Conservation (phyloP, 1,140 invertebrate species). For the Cyrtorhinus lividipennis region DNA sequence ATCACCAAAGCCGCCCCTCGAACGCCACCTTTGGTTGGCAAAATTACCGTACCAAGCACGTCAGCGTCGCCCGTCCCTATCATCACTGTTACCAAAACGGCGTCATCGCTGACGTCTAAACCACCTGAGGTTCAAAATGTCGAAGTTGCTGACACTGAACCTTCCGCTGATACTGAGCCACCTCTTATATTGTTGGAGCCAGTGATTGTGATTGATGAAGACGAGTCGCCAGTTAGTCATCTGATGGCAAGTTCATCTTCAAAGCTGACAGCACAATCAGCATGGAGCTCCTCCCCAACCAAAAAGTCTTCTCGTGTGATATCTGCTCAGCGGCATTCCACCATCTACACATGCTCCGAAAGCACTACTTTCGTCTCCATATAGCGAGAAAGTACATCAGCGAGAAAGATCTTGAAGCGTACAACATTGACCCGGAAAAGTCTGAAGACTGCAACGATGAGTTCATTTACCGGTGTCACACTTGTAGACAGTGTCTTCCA, state of each 20-base stretch:
- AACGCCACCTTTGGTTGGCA: neutral
- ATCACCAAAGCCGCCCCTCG: neutral
- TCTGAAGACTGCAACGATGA: conserved; percentile 11
- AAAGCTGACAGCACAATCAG: conserved; percentile 2
- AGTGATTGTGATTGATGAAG: conserved; percentile 15
- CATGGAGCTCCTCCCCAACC: conserved; percentile 25
- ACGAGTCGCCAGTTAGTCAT: conserved; percentile 4
- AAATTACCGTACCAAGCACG: neutral
- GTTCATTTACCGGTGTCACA: conserved; percentile 32
- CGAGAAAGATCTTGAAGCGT: conserved; percentile 29
- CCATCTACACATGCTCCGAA: conserved; percentile 38
- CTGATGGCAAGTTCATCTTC: conserved; percentile 15
- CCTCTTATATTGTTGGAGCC: conserved; percentile 10
- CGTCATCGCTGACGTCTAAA: neutral
- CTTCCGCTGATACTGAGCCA: neutral
- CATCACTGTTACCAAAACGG: conserved; percentile 1
- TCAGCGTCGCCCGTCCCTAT: neutral
- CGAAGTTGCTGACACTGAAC: neutral
- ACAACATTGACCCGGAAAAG: conserved; percentile 19
- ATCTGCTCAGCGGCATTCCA: conserved; percentile 36
- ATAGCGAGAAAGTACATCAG: conserved; percentile 37
- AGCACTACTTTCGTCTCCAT: conserved; percentile 39
- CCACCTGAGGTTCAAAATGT: neutral
- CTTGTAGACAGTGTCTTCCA: conserved; percentile 31
- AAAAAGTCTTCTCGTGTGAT: conserved; percentile 36